A percentile compares a stretch with the other conserved stretches of the same genome.
Conservation (phyloP, 2,113 vertebrate genomes). For the Ctenomys sociabilis region DNA sequence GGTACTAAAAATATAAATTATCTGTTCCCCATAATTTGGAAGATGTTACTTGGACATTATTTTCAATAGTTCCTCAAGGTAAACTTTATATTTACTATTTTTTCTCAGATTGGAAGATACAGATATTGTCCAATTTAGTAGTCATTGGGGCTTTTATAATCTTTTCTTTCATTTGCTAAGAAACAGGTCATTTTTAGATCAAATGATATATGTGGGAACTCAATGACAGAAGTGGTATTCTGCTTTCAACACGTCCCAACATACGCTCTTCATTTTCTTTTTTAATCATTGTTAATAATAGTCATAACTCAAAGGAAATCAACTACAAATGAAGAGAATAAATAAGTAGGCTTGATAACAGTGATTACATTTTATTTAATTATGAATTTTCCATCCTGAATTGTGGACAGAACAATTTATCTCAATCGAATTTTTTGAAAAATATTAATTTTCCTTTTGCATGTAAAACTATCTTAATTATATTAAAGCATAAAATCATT, state of each 20-base stretch:
- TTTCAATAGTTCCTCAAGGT: background rate
- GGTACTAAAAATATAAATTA: conserved; percentile 34
- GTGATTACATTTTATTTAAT: conserved; percentile 39
- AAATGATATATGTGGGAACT: conserved; percentile 13
- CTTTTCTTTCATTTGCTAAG: conserved; percentile 1
- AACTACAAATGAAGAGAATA: background rate
- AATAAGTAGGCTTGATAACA: conserved; percentile 8
- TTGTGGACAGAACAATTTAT: conserved; percentile 17
- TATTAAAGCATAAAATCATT: conserved; percentile 25
- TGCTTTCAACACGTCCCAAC: background rate
- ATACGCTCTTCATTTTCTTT: conserved; percentile 8
- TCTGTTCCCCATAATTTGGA: conserved; percentile 10
- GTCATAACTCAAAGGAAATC: conserved; percentile 7
- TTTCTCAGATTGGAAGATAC: conserved; percentile 31
- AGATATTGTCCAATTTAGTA: background rate
- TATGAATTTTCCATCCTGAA: background rate
- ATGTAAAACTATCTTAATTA: background rate
- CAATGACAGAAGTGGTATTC: background rate
- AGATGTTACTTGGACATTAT: conserved; percentile 22
- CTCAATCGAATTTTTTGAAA: conserved; percentile 37
- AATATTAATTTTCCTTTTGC: conserved; percentile 2
- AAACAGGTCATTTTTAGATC: background rate
- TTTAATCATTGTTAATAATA: background rate
- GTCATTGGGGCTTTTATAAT: background rate
- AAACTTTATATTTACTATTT: conserved; percentile 57